Evolutionary conservation across 1,140 invertebrate genomes (phyloP).

Genomic region (Aphelenchoides fujianensis): DNA sequence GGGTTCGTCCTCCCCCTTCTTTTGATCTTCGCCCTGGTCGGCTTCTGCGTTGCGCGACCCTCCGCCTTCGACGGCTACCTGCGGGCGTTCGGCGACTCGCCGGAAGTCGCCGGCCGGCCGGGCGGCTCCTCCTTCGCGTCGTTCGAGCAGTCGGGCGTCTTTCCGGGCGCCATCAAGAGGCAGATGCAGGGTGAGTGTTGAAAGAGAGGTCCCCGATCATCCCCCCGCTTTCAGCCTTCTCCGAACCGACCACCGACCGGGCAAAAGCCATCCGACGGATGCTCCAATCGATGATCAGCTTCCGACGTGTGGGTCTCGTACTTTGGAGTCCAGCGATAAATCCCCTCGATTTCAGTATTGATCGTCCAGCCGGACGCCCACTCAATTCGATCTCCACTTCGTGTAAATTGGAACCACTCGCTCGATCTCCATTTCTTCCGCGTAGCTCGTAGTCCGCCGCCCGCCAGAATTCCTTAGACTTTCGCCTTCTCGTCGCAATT

Average conservation of each 20-base stretch:
- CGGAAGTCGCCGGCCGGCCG: not conserved
- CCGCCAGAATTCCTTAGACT: too few relatives aligned
- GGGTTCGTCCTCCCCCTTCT: not conserved
- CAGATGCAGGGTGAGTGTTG: not conserved
- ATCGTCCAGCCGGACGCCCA: too few relatives aligned
- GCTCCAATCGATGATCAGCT: constrained; percentile 20
- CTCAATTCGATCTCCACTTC: not conserved
- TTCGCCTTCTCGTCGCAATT: not conserved
- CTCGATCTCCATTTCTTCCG: too few relatives aligned
- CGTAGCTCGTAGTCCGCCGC: too few relatives aligned
- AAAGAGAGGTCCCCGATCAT: too few relatives aligned
- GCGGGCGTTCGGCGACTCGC: not conserved
- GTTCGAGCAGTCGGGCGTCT: not conserved
- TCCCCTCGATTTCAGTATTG: not conserved
- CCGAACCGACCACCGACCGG: not conserved
- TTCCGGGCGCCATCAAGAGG: not conserved
- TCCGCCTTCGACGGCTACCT: not conserved
- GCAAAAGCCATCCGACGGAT: constrained; percentile 10
- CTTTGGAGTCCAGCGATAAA: not conserved
- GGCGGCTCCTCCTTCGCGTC: not conserved
- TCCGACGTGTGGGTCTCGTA: too few relatives aligned
- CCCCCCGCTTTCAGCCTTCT: constrained; percentile 15
- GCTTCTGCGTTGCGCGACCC: not conserved
- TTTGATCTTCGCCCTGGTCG: not conserved
- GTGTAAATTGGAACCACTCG: too few relatives aligned